phyloP scores from a whole-genome alignment of 2,797 vertebrate species.

The Kryptolebias ocellatus region DNA sequence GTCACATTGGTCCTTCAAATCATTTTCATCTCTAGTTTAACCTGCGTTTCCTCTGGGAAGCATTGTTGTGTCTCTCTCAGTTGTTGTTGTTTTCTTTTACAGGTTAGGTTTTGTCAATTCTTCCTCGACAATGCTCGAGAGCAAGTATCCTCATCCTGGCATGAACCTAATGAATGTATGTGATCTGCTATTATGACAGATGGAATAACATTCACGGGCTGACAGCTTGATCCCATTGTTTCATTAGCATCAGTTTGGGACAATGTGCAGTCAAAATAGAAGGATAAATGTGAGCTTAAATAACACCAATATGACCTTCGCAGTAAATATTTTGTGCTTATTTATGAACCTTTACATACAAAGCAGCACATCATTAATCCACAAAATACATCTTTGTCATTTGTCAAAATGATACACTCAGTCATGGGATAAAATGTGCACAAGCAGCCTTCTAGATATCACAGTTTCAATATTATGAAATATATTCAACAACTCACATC shows the following conservation, averaged over 20 bases:
- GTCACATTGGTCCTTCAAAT: not conserved
- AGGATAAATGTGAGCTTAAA: slow-evolving; percentile 7
- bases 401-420: slow-evolving; percentile 8
- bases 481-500: slow-evolving; percentile 13
- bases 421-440: slow-evolving; percentile 30
- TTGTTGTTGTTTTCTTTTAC: not conserved
- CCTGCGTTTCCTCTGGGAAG: not conserved
- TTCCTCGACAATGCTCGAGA: slow-evolving; percentile 6
- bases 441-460: slow-evolving; percentile 3
- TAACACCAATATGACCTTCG: slow-evolving; percentile 8
- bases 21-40: not conserved
- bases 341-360: slow-evolving; percentile 11
- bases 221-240: slow-evolving; percentile 63
- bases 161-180: slow-evolving; percentile 32
- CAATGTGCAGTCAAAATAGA: slow-evolving; percentile 35
- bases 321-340: not conserved
- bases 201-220: slow-evolving; percentile 44
- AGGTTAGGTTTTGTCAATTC: slow-evolving; percentile 22
- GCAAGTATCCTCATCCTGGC: slow-evolving; percentile 28
- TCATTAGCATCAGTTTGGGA: slow-evolving; percentile 64
- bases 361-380: slow-evolving; percentile 29
- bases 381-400: slow-evolving; percentile 10
- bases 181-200: slow-evolving; percentile 34
- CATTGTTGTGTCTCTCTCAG: not conserved
- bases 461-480: slow-evolving; percentile 27